Base-by-base conservation (phyloP, 2,797 vertebrate genomes). In the Sebastes alutus region DNA sequence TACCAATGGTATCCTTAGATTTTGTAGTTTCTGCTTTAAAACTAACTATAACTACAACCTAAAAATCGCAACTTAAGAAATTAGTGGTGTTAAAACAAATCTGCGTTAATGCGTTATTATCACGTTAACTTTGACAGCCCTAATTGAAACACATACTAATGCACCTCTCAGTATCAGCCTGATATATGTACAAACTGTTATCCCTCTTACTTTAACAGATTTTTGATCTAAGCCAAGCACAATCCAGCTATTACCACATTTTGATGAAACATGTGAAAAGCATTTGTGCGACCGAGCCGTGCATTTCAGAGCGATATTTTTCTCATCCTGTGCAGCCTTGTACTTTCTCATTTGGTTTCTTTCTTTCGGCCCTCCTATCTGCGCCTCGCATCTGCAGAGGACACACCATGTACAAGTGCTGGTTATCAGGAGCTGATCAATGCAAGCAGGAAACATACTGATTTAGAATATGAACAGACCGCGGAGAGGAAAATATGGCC, bases 401-500 rank as follows among this genome's bases (percentile, higher is more conserved):
- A 93, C 88, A 89, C 86, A 81, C 81, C 88, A 74, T 80, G 89
- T 88, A 84, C 78, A 82, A 88, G 74, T 33, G 61, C 52, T 77
- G 70, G 75, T 91, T 93, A 94, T 94, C 91, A 67, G 82, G 72
- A 30, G 64, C 67, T 86, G 88, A 92, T 93, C 93, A 80, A 89
- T 92, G 91, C 82, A 69, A 69, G 87, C 90, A 92, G 88, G 89
- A 93, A 92, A 87, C 83, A 75, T 72, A 75, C 89, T 85, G 89
- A 89, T 94, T 52, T 92, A 90, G 78, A 92, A 90, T 83, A 87
- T 84, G 91, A 93, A 86, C 75, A 86, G 77, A 92, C 88, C 86
- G 2, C 86, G 78, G 62, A 84, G 87, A 77, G 82, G 60, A 84
- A 91, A 80, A 77, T 74, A 69, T 35, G 86, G 75, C 77, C 82